Conservation (phyloP, 2,797 vertebrate genomes). For the Pampus argenteus region DNA sequence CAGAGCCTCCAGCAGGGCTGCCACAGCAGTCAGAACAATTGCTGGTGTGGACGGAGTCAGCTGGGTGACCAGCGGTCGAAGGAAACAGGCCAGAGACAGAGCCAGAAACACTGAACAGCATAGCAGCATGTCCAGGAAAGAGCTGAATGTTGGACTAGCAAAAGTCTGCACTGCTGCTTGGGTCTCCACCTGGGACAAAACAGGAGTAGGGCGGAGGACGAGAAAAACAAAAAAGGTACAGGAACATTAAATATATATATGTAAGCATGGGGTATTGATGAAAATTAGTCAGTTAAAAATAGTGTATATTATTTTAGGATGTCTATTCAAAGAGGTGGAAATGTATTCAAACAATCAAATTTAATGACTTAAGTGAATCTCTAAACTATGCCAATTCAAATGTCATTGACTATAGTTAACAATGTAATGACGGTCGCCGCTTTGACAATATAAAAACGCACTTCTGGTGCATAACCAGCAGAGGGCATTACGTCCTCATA, state of each 20-base stretch:
- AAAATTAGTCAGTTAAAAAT: background rate
- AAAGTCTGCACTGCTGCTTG: slow-evolving; percentile 90
- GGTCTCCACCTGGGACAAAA: slow-evolving; percentile 75
- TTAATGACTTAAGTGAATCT: background rate
- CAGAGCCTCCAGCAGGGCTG: slow-evolving; percentile 88
- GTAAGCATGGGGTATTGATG: background rate
- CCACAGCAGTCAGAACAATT: slow-evolving; percentile 84
- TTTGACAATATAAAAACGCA: slow-evolving; percentile 19
- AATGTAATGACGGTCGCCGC: background rate
- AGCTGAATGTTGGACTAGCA: slow-evolving; percentile 96
- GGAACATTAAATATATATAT: background rate
- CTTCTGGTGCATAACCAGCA: slow-evolving; percentile 66
- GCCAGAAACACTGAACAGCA: slow-evolving; percentile 92
- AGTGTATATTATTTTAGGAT: no score
- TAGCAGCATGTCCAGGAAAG: slow-evolving; percentile 93
- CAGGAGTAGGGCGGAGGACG: background rate
- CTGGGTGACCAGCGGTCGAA: slow-evolving; percentile 84
- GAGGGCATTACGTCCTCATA: slow-evolving; percentile 85
- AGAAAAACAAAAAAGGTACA: background rate
- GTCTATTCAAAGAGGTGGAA: background rate
- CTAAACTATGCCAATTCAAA: background rate
- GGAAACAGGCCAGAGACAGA: slow-evolving; percentile 94
- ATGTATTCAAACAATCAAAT: slow-evolving; percentile 1
- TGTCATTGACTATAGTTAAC: background rate
- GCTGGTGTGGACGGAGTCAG: slow-evolving; percentile 82